Evolutionary conservation across 2,113 vertebrate genomes (phyloP), one percentile per base, ranked within the genome.

Genomic region (Gambusia holbrooki): DNA sequence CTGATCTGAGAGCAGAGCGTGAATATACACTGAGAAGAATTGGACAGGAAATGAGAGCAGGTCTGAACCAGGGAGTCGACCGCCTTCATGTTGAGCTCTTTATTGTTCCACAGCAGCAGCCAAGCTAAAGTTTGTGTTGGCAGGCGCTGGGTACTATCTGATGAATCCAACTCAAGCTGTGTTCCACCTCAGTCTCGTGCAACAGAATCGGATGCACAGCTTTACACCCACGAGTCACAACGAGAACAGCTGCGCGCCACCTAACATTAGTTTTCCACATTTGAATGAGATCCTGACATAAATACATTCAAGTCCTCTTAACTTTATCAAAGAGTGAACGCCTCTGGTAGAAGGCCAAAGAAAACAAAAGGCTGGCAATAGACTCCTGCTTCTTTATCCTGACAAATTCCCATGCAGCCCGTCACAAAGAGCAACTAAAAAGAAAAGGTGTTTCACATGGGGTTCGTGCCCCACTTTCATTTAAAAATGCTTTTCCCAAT

Each of bases 51-150:
- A 48, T 6, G 68, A 54, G 71, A 51, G 54, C 64, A 3, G 22
- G 72, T 70, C 58, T 74, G 74, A 79, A 88, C 74, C 78, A 73
- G 74, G 69, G 40, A 83, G 68, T 77, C 66, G 87, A 85, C 83
- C 69, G 85, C 80, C 76, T 87, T 88, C 82, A 85, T 83, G 83
- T 87, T 80, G 80, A 61, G 48, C 66, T 87, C 74, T 73, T 54
- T 74, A 72, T 76, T 88, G 84, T 84, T 87, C 82, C 48, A 58
- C 89, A 81, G 77, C 77, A 81, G 77, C 82, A 80, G 92, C 91
- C 92, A 92, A 89, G 79, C 79, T 87, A 77, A 82, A 90, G 90
- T 93, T 94, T 91, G 89, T 90, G 88, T 88, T 93, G 92, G 92
- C 92, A 89, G 73, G 30, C 27, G 40, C 69, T 28, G 71, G 75